A percentile compares a stretch with the other conserved stretches of the same genome.
Conservation (phyloP, 92 coral and sea anemone genomes). For the Isaurus tuberculatus region DNA sequence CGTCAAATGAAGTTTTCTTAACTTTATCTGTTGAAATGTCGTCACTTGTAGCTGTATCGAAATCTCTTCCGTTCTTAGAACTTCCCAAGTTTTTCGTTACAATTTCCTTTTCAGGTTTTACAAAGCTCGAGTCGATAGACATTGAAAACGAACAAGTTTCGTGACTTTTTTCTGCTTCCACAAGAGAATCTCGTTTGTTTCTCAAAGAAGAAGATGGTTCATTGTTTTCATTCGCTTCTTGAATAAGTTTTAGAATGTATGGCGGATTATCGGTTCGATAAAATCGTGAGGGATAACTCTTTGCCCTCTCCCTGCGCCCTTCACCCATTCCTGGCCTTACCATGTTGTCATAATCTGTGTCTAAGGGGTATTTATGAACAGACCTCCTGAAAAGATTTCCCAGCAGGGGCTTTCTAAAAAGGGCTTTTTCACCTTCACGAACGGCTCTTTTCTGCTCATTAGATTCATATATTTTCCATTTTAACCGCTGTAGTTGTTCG, state of each 20-base stretch:
- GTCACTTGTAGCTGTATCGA: neutral
- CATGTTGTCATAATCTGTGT: neutral
- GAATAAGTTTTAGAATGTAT: neutral
- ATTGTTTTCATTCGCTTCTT: neutral
- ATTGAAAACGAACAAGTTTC: neutral
- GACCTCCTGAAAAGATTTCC: neutral
- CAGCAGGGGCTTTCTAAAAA: neutral
- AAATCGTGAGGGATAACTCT: conserved; percentile 20
- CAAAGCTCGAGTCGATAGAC: neutral
- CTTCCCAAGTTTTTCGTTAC: neutral
- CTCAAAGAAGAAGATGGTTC: neutral
- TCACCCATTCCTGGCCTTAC: neutral
- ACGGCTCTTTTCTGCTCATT: conserved; percentile 33
- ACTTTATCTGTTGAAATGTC: neutral
- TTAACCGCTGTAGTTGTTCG: conserved; percentile 51
- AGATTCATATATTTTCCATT: conserved; percentile 45
- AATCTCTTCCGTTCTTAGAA: neutral
- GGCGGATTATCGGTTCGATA: neutral
- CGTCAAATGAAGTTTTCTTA: neutral
- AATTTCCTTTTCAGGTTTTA: neutral
- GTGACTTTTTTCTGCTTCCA: neutral
- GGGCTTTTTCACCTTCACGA: neutral
- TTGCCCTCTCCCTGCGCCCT: neutral
- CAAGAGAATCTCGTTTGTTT: neutral
- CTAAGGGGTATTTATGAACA: neutral